A percentile compares a stretch with the other conserved stretches of the same genome.
Conservation (phyloP, 2,888 invertebrate genomes). For the Tillus elongatus region DNA sequence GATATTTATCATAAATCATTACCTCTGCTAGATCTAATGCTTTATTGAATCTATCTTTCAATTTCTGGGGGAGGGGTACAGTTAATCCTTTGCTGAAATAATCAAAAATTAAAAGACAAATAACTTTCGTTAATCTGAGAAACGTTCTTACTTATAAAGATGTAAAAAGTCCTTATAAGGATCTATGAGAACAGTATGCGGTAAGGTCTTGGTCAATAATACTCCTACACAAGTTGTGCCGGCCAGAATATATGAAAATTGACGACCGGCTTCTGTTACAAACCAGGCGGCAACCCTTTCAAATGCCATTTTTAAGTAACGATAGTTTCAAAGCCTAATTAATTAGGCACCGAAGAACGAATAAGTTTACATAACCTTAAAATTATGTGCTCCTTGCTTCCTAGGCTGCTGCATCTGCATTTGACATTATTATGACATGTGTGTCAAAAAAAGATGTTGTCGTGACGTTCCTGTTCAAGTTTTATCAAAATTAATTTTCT, state of each 20-base stretch:
- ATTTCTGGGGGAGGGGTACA: slow-evolving; percentile 46
- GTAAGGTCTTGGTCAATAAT: slow-evolving; percentile 45
- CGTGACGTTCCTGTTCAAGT: too few species aligned
- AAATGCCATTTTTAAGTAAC: slow-evolving; percentile 23
- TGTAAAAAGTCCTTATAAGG: slow-evolving; percentile 55
- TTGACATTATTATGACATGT: too few species aligned
- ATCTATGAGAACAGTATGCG: slow-evolving; percentile 53
- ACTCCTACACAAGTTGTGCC: slow-evolving; percentile 42
- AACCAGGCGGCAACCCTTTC: slow-evolving; percentile 42
- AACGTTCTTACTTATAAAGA: slow-evolving; percentile 50
- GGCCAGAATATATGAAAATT: slow-evolving; percentile 44
- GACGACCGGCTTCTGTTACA: slow-evolving; percentile 47
- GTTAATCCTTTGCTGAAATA: slow-evolving; percentile 50
- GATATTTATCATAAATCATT: slow-evolving; percentile 10
- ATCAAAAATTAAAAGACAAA: slow-evolving; percentile 14
- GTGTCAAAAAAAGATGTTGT: too few species aligned
- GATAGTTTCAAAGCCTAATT: too few species aligned
- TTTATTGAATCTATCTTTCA: slow-evolving; percentile 46
- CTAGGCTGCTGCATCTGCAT: too few species aligned
- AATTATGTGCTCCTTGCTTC: too few species aligned
- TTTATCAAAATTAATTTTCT: too few species aligned
- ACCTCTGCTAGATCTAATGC: slow-evolving; percentile 53
- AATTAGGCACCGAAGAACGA: too few species aligned
- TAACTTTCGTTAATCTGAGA: slow-evolving; percentile 7
- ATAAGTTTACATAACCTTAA: too few species aligned